Evolutionary conservation across 2,888 invertebrate species (phyloP).

Genomic region (Scelioninae gen. 1): DNA sequence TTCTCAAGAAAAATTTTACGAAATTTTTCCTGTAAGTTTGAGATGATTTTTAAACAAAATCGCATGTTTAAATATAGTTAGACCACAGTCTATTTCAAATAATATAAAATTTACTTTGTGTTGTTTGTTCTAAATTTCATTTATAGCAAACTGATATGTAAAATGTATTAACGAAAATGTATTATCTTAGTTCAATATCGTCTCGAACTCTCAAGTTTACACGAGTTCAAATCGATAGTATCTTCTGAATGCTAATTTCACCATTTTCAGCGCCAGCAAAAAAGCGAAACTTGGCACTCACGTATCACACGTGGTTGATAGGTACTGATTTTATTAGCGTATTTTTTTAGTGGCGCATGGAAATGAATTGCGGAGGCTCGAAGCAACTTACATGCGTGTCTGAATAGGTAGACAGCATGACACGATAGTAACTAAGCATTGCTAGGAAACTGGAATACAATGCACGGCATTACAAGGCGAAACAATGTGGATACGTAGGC

Average conservation of each 20-base stretch:
- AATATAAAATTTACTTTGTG: too few species aligned
- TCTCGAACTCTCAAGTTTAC: not conserved
- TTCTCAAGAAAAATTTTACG: too few species aligned
- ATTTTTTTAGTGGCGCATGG: conserved; percentile 23
- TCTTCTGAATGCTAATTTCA: conserved; percentile 26
- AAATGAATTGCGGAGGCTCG: conserved; percentile 38
- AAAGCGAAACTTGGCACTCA: conserved; percentile 1
- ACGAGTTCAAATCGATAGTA: conserved; percentile 19
- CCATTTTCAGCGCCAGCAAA: conserved; percentile 2
- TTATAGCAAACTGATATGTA: too few species aligned
- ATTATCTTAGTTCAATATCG: not conserved
- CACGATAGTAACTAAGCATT: conserved; percentile 56
- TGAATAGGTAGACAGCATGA: conserved; percentile 58
- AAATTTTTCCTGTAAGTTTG: too few species aligned
- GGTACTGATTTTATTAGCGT: conserved; percentile 33
- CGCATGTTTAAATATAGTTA: too few species aligned
- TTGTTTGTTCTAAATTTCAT: too few species aligned
- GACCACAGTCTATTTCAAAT: too few species aligned
- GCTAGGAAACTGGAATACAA: conserved; percentile 56
- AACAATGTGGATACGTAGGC: conserved; percentile 61
- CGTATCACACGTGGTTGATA: conserved; percentile 20
- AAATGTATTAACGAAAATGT: not conserved
- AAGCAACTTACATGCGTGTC: conserved; percentile 57
- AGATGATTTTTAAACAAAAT: too few species aligned
- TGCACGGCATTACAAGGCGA: conserved; percentile 55